Evolutionary conservation across 2,797 vertebrate species (phyloP), one percentile per base, ranked within the genome.

Genomic region (Bovichtus diacanthus): DNA sequence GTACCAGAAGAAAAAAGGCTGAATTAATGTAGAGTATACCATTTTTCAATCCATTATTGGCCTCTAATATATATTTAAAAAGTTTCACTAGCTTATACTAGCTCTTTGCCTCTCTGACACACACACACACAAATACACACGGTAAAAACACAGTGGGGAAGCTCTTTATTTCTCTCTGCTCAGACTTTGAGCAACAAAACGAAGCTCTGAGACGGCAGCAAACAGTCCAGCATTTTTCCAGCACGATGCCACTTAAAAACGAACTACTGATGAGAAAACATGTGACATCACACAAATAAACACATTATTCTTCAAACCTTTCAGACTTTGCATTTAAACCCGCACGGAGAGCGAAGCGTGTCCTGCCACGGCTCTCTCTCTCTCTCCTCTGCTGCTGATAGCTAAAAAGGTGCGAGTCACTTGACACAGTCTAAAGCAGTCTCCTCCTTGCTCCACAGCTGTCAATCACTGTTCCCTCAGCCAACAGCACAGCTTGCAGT

Each of bases 391-490:
- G 83, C 84, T 73, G 87, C 76, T 78, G 80, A 76, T 59, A 80
- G 84, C 76, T 89, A 87, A 83, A 54, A 85, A 84, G 82, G 78
- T 90, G 83, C 65, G 72, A 83, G 74, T 90, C 83, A 87, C 83
- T 83, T 90, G 88, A 91, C 72, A 80, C 91, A 78, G 86, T 79
- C 83, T 91, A 88, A 82, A 81, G 87, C 85, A 85, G 91, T 87
- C 90, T 92, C 89, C 77, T 93, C 90, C 86, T 84, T 75, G 87
- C 90, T 94, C 93, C 95, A 87, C 90, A 89, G 94, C 90, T 89
- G 92, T 93, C 94, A 91, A 85, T 93, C 93, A 90, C 86, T 88
- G 87, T 91, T 93, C 88, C 88, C 85, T 93, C 90, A 90, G 91
- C 92, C 94, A 92, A 87, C 88, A 93, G 87, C 90, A 91, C 90